Conservation (phyloP, 2,113 vertebrate genomes). For the Malaclemys terrapin region DNA sequence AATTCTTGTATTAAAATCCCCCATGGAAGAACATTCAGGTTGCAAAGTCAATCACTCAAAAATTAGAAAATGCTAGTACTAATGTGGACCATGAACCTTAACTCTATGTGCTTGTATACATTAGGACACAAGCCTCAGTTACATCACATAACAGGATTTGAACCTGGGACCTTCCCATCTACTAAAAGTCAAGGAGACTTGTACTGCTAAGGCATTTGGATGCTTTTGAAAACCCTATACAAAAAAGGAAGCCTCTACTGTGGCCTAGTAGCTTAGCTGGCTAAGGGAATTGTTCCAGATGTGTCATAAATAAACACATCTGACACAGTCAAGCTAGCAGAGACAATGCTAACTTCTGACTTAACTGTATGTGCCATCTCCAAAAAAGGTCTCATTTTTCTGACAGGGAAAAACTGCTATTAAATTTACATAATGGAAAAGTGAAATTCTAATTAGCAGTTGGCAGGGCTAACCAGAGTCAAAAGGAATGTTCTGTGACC, state of each 20-base stretch:
- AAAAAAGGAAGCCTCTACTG: neutral
- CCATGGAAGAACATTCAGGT: neutral
- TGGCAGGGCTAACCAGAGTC: neutral
- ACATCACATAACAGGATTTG: neutral
- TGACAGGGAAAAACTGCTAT: neutral
- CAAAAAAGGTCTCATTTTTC: neutral
- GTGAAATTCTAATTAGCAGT: neutral
- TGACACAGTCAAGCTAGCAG: neutral
- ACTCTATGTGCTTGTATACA: neutral
- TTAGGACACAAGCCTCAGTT: neutral
- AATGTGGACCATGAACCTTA: neutral
- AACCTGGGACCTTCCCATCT: neutral
- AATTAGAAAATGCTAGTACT: neutral
- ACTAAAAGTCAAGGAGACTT: neutral
- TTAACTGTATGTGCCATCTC: neutral
- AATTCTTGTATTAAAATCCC: neutral
- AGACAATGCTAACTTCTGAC: neutral
- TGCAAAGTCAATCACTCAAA: neutral
- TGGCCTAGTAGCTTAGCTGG: neutral
- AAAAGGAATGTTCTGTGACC: neutral
- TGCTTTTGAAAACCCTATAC: neutral
- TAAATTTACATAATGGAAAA: neutral
- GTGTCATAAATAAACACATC: neutral
- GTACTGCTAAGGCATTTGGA: neutral
- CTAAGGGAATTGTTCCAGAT: neutral